Evolutionary conservation across 2,888 invertebrate genomes (phyloP), one percentile per base, ranked within the genome.

Genomic region (Hybos culiciformis): DNA sequence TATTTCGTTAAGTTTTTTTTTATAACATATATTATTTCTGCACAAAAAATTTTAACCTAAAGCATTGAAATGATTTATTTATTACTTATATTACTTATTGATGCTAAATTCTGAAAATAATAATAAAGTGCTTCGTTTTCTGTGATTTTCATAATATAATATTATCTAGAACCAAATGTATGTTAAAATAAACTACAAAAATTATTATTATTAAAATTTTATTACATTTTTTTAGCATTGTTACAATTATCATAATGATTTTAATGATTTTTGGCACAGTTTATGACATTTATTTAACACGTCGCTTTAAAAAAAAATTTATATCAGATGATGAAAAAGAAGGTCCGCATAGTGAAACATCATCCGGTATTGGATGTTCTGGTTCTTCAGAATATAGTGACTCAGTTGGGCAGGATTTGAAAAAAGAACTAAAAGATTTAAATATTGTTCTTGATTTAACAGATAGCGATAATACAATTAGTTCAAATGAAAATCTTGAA

Each of bases 251-350:
- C 12, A 71, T 78, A 0, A 57, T 69, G 1, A 55, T 71, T 0
- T 61, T 84, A 41, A 71, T 86, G 55, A 57, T 75, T 17, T 56
- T 69, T 9, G 84, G 84, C 3, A 84, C 86, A 0, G 63, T 68
- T 1, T 87, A 83, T 62, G 87, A 87, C 64, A 63, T 80, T 20
- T 61, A 69, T 2, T 54, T 66, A 53, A 48, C 53, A 3, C 55
- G 53, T 2, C 56, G 57, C 24, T 50, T 61, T 17, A 58, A 61
- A 45, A 58, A 57, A 48, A 57, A 58, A 1, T 44, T 64, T 32
- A 58, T 57, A 5, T 56, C 51, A 21, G 62, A 63, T 50, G 63
- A 63, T 45, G 63, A 63, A 45, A 65, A 66, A 50, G 61, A 63
- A 60, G 57, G 63, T 54, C 62, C 61, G 48, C 61, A 60, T 45